Evolutionary conservation across 2,888 invertebrate genomes (phyloP), one percentile per base, ranked within the genome.

Genomic region (Philereme transversata): DNA sequence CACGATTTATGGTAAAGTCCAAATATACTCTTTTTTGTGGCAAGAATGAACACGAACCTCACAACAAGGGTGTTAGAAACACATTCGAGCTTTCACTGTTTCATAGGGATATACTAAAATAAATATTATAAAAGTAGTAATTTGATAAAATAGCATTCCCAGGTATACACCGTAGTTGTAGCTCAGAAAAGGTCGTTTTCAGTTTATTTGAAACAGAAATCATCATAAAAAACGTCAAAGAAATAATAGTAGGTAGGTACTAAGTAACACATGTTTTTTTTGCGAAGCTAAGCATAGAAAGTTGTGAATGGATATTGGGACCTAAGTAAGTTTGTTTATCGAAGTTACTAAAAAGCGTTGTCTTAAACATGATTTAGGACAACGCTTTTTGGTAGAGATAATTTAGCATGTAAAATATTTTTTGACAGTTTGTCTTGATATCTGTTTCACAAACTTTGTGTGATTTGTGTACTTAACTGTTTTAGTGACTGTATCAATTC

Each of bases 1-100:
- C 22, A n/a, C 47, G 34, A 35, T 34, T 35, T 35, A 54, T 11
- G 53, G 33, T 11, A 45, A 45, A 45, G 33, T 38, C n/a, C n/a
- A 46, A 45, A 34, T 44, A 6, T 36, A 7, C 34, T 40, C 44
- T 49, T 51, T 62, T 58, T 56, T 36, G 55, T 63, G 63, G 59
- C 59, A 63, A 55, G 62, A 58, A 9, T 4, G 6, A 36, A 52
- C 47, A 52, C 36, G 36, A 83, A 83, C 86, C 86, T 87, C 87
- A 82, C 76, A 66, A 71, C 78, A 90, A 88, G 86, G 80, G 88
- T 89, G 84, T 88, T 83, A 79, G 85, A 78, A 87, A 90, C 83
- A 86, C 84, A 81, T 86, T 86, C 63, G 90, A 90, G 90, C 90
- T 90, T 90, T 84, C 82, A 79, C 85, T 80, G 60, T 64, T 57